Percentiles rank a stretch among this genome's conserved stretches.
These are phyloP conservation scores for Scaptomyza tumidula DNA, from an alignment of 2,888 invertebrate genomes.

Conservation along the genomic window DNA sequence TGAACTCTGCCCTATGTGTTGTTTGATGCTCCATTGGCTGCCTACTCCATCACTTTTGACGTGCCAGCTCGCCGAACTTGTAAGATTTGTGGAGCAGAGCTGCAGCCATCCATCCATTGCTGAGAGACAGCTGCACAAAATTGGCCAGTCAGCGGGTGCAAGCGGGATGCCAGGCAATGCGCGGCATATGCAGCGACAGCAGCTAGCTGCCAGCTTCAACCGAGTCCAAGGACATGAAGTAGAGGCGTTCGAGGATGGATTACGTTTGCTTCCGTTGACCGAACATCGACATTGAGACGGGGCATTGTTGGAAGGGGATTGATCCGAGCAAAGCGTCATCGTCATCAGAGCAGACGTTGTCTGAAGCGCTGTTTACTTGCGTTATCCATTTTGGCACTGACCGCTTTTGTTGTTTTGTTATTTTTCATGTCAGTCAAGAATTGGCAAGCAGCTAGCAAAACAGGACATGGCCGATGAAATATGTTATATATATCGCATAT, in stretches of 20 bases:
- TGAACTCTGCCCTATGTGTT: background rate
- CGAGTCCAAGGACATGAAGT: slow-evolving; percentile 56
- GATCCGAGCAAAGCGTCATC: slow-evolving; percentile 54
- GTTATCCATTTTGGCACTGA: slow-evolving; percentile 72
- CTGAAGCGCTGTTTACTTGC: slow-evolving; percentile 57
- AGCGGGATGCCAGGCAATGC: slow-evolving; percentile 31
- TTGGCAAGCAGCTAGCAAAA: slow-evolving; percentile 69
- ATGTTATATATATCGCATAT: slow-evolving; percentile 46
- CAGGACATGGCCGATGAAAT: slow-evolving; percentile 76
- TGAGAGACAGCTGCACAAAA: slow-evolving; percentile 60
- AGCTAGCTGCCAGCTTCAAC: slow-evolving; percentile 24
- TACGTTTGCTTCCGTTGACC: slow-evolving; percentile 61
- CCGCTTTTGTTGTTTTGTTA: slow-evolving; percentile 78
- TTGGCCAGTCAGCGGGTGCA: slow-evolving; percentile 35
- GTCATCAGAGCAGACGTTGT: slow-evolving; percentile 57
- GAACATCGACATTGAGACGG: slow-evolving; percentile 1
- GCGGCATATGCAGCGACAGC: slow-evolving; percentile 54
- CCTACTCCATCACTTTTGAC: slow-evolving; percentile 55
- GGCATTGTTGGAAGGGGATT: slow-evolving; percentile 2
- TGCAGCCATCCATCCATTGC: slow-evolving; percentile 50
- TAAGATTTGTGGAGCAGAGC: slow-evolving; percentile 49
- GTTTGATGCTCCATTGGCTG: slow-evolving; percentile 20
- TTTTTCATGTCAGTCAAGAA: slow-evolving; percentile 79
- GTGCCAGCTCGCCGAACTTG: slow-evolving; percentile 17
- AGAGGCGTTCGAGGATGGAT: slow-evolving; percentile 72